These are phyloP conservation scores for Dasypus novemcinctus DNA, from an alignment of 2,113 vertebrate species.

Conservation along the genomic window DNA sequence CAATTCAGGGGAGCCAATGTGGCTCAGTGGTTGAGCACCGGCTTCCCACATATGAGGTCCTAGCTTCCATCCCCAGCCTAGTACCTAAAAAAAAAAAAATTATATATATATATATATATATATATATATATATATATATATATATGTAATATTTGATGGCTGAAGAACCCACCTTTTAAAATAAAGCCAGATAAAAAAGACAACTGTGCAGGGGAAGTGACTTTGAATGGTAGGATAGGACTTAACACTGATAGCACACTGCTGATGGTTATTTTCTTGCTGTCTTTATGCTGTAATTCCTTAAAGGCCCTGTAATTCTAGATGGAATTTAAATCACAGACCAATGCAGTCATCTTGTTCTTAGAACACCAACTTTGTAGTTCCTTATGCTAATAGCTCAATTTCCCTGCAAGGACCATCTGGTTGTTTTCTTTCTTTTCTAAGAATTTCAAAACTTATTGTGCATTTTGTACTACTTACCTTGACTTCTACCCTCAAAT, in stretches of 20 bases:
- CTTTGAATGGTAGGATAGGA: not conserved
- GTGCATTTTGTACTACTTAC: not conserved
- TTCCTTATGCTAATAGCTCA: not conserved
- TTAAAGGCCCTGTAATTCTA: not conserved
- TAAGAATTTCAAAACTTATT: not conserved
- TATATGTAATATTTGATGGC: not conserved
- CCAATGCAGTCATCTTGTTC: not conserved
- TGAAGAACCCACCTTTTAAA: not conserved
- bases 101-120: too few species aligned
- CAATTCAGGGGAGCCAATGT: too few species aligned
- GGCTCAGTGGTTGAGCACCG: too few species aligned
- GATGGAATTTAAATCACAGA: slow-evolving; percentile 5
- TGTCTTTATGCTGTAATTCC: not conserved
- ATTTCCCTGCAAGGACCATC: not conserved
- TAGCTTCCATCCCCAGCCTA: too few species aligned
- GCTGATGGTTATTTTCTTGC: not conserved
- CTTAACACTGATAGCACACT: not conserved
- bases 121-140: too few species aligned
- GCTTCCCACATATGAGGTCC: too few species aligned
- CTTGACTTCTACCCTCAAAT: not conserved
- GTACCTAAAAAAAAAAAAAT: too few species aligned
- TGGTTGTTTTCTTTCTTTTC: not conserved
- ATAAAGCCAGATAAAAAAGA: not conserved
- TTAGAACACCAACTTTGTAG: not conserved
- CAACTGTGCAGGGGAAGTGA: not conserved